Evolutionary conservation across 1,140 invertebrate genomes (phyloP).

Genomic region (Nomia melanderi): DNA sequence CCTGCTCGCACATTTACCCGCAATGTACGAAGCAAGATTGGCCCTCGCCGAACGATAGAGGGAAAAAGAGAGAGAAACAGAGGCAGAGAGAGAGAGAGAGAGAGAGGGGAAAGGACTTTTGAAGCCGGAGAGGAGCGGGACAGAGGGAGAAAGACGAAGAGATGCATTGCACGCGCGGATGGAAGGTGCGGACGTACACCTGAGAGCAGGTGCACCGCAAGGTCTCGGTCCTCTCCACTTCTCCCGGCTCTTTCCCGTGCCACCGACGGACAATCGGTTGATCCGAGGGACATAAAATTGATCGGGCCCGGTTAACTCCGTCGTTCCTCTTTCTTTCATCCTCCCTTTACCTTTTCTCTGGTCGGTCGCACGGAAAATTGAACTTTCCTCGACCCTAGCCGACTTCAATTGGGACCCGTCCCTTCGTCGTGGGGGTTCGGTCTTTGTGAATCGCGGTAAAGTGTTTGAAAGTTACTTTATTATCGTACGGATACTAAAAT

Average conservation of each 20-base stretch:
- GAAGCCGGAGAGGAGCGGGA: background rate
- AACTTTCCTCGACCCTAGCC: background rate
- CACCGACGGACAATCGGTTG: constrained; percentile 36
- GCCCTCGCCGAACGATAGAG: background rate
- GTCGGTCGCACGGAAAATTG: constrained; percentile 22
- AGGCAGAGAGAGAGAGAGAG: constrained; percentile 26
- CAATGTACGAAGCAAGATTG: constrained; percentile 10
- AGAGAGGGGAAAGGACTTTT: background rate
- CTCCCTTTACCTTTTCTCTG: constrained; percentile 1
- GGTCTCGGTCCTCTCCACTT: constrained; percentile 56
- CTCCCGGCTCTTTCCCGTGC: constrained; percentile 29
- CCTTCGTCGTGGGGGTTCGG: too few relatives aligned
- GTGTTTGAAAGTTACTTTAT: too few relatives aligned
- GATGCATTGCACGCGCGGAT: constrained; percentile 61
- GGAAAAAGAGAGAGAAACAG: background rate
- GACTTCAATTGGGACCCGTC: too few relatives aligned
- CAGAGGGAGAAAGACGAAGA: constrained; percentile 21
- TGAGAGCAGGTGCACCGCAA: constrained; percentile 69
- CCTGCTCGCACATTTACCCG: background rate
- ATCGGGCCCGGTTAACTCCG: constrained; percentile 23
- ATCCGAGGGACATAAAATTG: constrained; percentile 41
- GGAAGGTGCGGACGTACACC: constrained; percentile 62
- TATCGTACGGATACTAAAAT: too few relatives aligned
- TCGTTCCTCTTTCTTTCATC: background rate
- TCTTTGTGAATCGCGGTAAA: too few relatives aligned